A percentile compares a stretch with the other conserved stretches of the same genome.
Evolutionary conservation across 2,888 invertebrate species (phyloP).

Genomic region (Lapara coniferarum): DNA sequence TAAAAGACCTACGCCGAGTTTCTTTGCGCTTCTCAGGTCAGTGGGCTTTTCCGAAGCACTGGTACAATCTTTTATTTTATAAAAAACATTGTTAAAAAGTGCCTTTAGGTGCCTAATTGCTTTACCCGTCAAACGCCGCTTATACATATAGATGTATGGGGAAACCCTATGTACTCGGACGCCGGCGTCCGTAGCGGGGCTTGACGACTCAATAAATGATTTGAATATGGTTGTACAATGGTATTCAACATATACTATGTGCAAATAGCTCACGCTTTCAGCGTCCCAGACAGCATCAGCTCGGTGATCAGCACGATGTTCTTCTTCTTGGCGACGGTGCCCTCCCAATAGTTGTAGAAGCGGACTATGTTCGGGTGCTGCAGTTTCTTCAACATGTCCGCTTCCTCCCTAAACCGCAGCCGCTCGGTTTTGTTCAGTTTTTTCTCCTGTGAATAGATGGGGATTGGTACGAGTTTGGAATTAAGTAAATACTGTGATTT

Average conservation of each 20-base stretch:
- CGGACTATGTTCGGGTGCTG: conserved; percentile 99
- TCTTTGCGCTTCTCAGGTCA: too few species aligned
- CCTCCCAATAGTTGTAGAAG: conserved; percentile 99
- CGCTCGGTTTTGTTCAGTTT: conserved; percentile 98
- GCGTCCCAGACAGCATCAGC: conserved; percentile 99
- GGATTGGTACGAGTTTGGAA: not conserved
- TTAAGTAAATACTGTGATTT: not conserved
- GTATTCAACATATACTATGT: not conserved
- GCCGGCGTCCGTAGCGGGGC: too few species aligned
- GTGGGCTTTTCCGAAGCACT: too few species aligned
- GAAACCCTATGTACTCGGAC: too few species aligned
- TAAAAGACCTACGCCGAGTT: too few species aligned
- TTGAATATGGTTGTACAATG: too few species aligned
- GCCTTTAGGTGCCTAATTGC: too few species aligned
- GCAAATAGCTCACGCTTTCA: conserved; percentile 92
- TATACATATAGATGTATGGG: too few species aligned
- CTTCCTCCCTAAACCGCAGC: conserved; percentile 97
- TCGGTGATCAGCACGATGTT: conserved; percentile 99
- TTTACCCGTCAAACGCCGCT: too few species aligned
- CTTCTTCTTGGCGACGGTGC: conserved; percentile 94
- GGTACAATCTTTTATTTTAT: too few species aligned
- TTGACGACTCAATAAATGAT: too few species aligned
- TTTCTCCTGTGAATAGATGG: conserved; percentile 87
- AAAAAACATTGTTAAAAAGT: too few species aligned
- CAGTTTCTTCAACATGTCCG: conserved; percentile 99